These are phyloP conservation scores for Masnerella sp. DNA, from an alignment of 2,888 invertebrate species.

Conservation along the genomic window DNA sequence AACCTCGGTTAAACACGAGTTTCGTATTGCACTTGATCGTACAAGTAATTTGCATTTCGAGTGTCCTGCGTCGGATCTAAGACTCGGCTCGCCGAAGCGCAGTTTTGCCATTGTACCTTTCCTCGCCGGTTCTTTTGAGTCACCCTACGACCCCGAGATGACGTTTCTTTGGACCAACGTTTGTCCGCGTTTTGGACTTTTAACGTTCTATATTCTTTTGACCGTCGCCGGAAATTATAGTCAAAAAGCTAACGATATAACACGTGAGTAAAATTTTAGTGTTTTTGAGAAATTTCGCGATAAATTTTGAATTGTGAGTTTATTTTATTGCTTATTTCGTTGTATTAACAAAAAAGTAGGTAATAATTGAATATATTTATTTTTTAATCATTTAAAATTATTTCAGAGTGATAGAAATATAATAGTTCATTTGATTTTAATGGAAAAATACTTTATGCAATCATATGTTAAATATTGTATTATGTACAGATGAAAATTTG, in stretches of 20 bases:
- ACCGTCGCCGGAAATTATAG: conserved; percentile 14
- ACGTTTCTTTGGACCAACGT: conserved; percentile 20
- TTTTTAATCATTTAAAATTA: too few relatives aligned
- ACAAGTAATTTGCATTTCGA: conserved; percentile 49
- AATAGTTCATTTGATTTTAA: too few relatives aligned
- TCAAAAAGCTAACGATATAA: conserved; percentile 24
- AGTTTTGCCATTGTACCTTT: conserved; percentile 29
- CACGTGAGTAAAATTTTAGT: too few relatives aligned
- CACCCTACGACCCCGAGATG: conserved; percentile 34
- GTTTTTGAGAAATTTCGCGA: too few relatives aligned
- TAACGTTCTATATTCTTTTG: conserved; percentile 25
- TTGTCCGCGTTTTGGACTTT: conserved; percentile 11
- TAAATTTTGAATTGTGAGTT: too few relatives aligned
- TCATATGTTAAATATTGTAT: too few relatives aligned
- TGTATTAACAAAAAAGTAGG: too few relatives aligned
- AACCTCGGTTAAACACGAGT: conserved; percentile 57
- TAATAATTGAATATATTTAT: too few relatives aligned
- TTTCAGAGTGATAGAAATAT: too few relatives aligned
- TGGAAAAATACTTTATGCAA: too few relatives aligned
- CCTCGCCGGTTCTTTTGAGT: conserved; percentile 22
- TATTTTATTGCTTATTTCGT: too few relatives aligned
- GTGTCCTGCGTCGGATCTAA: conserved; percentile 21
- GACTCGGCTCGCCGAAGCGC: conserved; percentile 28
- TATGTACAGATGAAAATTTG: too few relatives aligned
- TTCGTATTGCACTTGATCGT: conserved; percentile 53